phyloP scores from a whole-genome alignment of 2,797 vertebrate genomes.

The Enteromius thamalakanensis region DNA sequence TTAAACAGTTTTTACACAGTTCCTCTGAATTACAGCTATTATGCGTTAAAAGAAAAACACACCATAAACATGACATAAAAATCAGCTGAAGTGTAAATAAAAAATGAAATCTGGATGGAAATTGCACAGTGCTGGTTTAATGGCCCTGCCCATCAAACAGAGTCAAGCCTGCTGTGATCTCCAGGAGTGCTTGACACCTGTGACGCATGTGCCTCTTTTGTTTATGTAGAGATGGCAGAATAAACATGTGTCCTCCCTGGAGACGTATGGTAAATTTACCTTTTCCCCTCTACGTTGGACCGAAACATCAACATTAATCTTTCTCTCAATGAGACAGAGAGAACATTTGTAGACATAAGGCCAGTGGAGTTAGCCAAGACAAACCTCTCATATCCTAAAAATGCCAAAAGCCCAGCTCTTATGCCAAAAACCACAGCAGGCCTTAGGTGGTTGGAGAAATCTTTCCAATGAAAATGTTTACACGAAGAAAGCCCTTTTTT shows the following conservation, averaged over 20 bases:
- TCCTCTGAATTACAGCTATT: constrained; percentile 33
- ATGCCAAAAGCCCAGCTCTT: constrained; percentile 57
- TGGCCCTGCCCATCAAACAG: constrained; percentile 39
- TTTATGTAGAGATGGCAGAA: constrained; percentile 49
- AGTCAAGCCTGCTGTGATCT: constrained; percentile 32
- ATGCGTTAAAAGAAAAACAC: not conserved
- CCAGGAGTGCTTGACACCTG: constrained; percentile 30
- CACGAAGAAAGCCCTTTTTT: constrained; percentile 44
- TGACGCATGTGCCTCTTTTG: constrained; percentile 45
- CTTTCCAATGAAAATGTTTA: constrained; percentile 64
- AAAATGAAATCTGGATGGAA: constrained; percentile 37
- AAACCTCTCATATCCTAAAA: constrained; percentile 64
- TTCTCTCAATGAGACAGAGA: constrained; percentile 60
- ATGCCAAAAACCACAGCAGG: constrained; percentile 63
- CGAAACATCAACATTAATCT: constrained; percentile 60
- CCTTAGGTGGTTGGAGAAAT: constrained; percentile 57
- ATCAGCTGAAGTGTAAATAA: constrained; percentile 40
- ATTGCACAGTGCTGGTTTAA: constrained; percentile 30
- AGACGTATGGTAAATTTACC: constrained; percentile 52
- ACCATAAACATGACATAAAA: constrained; percentile 40
- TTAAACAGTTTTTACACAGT: not conserved
- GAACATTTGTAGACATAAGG: constrained; percentile 63
- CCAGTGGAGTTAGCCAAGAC: constrained; percentile 55
- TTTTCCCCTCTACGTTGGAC: constrained; percentile 40
- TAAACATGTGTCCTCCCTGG: constrained; percentile 47